Percentiles rank a stretch among this genome's conserved stretches.
Conservation (phyloP, 2,113 vertebrate species). For the Microcebus tavaratra region DNA sequence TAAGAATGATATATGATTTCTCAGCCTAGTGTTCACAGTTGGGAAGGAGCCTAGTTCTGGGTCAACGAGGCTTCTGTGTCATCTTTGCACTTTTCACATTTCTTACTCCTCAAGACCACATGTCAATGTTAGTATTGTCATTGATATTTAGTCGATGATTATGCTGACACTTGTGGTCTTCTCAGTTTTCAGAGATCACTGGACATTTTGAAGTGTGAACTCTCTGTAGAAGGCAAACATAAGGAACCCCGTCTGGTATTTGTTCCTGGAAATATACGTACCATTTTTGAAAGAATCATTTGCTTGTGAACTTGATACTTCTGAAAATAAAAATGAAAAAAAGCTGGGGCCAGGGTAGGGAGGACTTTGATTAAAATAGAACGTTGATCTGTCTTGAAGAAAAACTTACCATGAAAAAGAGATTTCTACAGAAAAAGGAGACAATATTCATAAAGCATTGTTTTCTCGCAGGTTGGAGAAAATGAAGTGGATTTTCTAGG, state of each 20-base stretch:
- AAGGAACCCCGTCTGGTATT: slow-evolving; percentile 7
- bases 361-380: slow-evolving; percentile 37
- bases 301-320: slow-evolving; percentile 39
- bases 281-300: slow-evolving; percentile 47
- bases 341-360: too few relatives aligned
- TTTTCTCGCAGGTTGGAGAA: not conserved
- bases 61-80: not conserved
- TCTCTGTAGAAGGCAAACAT: slow-evolving; percentile 3
- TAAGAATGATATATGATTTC: slow-evolving; percentile 48
- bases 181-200: slow-evolving; percentile 68
- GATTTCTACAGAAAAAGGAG: not conserved
- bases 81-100: slow-evolving; percentile 55
- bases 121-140: slow-evolving; percentile 62
- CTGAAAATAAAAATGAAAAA: slow-evolving; percentile 2
- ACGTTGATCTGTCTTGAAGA: not conserved
- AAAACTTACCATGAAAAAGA: not conserved
- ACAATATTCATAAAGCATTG: not conserved
- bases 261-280: not conserved
- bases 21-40: not conserved
- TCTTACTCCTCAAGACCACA: slow-evolving; percentile 36
- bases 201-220: slow-evolving; percentile 72
- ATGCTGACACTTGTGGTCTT: slow-evolving; percentile 65
- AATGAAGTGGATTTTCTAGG: not conserved
- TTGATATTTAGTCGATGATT: slow-evolving; percentile 69
- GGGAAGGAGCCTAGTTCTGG: not conserved